These are phyloP conservation scores for Synanthedon formicaeformis DNA, from an alignment of 2,888 invertebrate genomes.

Conservation along the genomic window DNA sequence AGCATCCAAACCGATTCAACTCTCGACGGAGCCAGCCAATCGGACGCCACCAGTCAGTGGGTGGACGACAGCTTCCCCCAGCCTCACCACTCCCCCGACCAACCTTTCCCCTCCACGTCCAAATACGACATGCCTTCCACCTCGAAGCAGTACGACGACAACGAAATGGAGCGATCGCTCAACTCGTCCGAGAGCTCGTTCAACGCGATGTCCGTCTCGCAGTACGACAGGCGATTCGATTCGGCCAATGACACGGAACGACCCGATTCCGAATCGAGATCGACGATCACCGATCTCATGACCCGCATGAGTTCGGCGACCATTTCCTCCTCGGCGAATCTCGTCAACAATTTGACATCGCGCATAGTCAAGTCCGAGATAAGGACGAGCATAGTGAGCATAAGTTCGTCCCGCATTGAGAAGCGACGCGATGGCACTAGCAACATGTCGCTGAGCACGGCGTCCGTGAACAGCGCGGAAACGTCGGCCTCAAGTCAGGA, in stretches of 20 bases:
- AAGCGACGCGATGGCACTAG: constrained; percentile 36
- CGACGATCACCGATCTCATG: constrained; percentile 52
- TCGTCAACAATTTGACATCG: constrained; percentile 45
- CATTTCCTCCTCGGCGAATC: constrained; percentile 42
- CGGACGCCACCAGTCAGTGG: constrained; percentile 65
- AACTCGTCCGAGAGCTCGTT: constrained; percentile 61
- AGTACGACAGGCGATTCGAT: constrained; percentile 44
- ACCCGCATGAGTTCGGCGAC: constrained; percentile 56
- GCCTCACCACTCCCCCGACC: constrained; percentile 37
- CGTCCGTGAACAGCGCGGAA: constrained; percentile 57
- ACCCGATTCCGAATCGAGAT: constrained; percentile 25
- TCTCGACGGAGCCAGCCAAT: constrained; percentile 36
- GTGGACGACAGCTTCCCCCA: constrained; percentile 65
- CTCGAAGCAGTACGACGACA: constrained; percentile 50
- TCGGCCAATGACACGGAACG: constrained; percentile 46
- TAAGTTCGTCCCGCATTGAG: constrained; percentile 57
- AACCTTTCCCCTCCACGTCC: constrained; percentile 34
- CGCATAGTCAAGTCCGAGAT: constrained; percentile 53
- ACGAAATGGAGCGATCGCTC: constrained; percentile 49
- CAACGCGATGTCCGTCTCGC: constrained; percentile 48
- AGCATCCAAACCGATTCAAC: constrained; percentile 43
- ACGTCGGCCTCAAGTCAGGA: constrained; percentile 62
- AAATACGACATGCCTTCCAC: constrained; percentile 48
- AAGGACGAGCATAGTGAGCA: constrained; percentile 51
- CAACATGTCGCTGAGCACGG: constrained; percentile 50